phyloP scores from a whole-genome alignment of 2,113 vertebrate species.

The Gymnorhina tibicen region DNA sequence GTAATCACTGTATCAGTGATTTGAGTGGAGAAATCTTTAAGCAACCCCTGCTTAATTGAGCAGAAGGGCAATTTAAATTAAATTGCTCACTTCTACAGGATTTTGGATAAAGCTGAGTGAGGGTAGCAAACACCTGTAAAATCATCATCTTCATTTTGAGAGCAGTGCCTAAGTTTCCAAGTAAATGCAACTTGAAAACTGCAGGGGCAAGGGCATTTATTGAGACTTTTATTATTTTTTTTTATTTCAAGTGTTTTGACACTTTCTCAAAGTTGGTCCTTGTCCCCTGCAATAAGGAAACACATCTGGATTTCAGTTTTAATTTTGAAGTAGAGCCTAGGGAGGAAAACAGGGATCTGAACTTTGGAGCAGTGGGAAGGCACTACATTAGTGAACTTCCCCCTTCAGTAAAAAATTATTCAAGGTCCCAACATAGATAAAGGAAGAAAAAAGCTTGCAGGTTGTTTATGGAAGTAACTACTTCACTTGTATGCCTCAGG shows the following conservation, averaged over 20 bases:
- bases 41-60: background rate
- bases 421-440: background rate
- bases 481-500: background rate
- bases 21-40: background rate
- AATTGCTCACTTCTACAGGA: background rate
- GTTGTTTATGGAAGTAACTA: background rate
- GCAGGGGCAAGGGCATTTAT: rapidly evolving
- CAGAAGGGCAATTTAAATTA: background rate
- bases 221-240: background rate
- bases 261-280: background rate
- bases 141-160: background rate
- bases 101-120: background rate
- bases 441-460: background rate
- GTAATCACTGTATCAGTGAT: background rate
- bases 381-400: background rate
- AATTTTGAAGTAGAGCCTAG: background rate
- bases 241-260: background rate
- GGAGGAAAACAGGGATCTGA: background rate
- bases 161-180: background rate
- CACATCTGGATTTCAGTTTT: background rate
- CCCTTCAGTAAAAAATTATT: background rate
- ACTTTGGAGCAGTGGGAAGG: background rate
- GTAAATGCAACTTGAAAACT: background rate
- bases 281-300: background rate
- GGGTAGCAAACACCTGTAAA: background rate